Conservation (phyloP, 2,113 vertebrate genomes). For the Neolamprologus variostigma region DNA sequence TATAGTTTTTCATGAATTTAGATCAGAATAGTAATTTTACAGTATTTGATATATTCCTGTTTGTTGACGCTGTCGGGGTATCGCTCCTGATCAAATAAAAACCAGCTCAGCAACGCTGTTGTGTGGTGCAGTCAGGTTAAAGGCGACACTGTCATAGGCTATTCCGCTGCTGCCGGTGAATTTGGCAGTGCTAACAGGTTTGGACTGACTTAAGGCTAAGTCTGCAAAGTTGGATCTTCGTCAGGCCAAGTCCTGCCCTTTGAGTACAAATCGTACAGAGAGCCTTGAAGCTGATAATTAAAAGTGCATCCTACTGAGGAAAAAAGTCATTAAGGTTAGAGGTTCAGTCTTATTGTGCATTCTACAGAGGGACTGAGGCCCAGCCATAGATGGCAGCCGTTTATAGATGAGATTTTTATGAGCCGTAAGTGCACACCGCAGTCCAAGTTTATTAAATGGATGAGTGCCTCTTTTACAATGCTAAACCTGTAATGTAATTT, state of each 20-base stretch:
- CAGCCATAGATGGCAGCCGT: not conserved
- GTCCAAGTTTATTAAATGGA: conserved; percentile 8
- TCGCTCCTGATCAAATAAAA: not conserved
- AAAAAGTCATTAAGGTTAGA: conserved; percentile 53
- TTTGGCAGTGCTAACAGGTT: conserved; percentile 13
- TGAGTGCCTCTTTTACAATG: conserved; percentile 6
- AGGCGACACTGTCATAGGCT: not conserved
- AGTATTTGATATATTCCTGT: not conserved
- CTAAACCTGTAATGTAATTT: not conserved
- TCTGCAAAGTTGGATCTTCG: conserved; percentile 24
- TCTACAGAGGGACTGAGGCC: not conserved
- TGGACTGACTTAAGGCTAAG: conserved; percentile 13
- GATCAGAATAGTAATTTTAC: not conserved
- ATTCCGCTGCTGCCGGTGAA: not conserved
- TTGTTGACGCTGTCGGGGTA: not conserved
- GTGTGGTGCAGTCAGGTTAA: not conserved
- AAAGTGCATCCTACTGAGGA: conserved; percentile 55
- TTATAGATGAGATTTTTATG: not conserved
- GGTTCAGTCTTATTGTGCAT: conserved; percentile 29
- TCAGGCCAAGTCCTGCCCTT: conserved; percentile 11
- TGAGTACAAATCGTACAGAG: conserved; percentile 4
- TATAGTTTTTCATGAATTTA: not conserved
- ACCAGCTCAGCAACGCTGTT: not conserved
- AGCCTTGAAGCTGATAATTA: conserved; percentile 59
- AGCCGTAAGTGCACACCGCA: not conserved